Evolutionary conservation across 2,888 invertebrate genomes (phyloP).

Genomic region (Bedellia somnulentella): DNA sequence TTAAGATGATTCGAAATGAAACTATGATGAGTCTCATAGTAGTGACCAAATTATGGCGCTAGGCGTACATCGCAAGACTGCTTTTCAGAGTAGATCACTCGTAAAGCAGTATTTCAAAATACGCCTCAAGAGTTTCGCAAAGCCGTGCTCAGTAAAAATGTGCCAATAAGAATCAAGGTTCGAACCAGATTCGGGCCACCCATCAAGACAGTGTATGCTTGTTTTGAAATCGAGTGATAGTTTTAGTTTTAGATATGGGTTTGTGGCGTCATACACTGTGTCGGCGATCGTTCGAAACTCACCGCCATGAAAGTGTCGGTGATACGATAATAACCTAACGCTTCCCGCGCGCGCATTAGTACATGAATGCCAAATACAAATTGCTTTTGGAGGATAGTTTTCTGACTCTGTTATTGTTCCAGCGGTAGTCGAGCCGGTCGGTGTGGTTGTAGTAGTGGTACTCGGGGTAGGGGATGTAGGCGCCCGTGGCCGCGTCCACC

Average conservation of each 20-base stretch:
- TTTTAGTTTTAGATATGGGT: constrained; percentile 21
- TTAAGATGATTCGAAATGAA: constrained; percentile 24
- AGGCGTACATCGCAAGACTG: too few relatives aligned
- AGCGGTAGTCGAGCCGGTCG: constrained; percentile 25
- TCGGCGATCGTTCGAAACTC: constrained; percentile 55
- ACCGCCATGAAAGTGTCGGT: constrained; percentile 25
- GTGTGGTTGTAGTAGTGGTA: constrained; percentile 37
- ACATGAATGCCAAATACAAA: constrained; percentile 56
- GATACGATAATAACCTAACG: too few relatives aligned
- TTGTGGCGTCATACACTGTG: constrained; percentile 39
- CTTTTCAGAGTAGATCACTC: background rate
- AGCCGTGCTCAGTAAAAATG: constrained; percentile 48
- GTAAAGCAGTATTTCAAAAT: too few relatives aligned
- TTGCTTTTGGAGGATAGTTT: constrained; percentile 34
- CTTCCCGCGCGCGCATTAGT: constrained; percentile 33
- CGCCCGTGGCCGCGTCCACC: constrained; percentile 31
- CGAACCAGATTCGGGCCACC: constrained; percentile 58
- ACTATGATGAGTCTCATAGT: constrained; percentile 26
- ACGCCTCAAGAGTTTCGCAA: constrained; percentile 37
- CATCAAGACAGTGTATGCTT: constrained; percentile 39
- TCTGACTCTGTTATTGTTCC: constrained; percentile 22
- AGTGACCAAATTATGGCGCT: background rate
- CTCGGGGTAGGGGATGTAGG: constrained; percentile 42
- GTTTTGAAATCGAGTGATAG: constrained; percentile 17
- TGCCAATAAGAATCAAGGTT: constrained; percentile 34